Conservation (phyloP, 2,797 vertebrate genomes). For the Pachyuromys duprasi region DNA sequence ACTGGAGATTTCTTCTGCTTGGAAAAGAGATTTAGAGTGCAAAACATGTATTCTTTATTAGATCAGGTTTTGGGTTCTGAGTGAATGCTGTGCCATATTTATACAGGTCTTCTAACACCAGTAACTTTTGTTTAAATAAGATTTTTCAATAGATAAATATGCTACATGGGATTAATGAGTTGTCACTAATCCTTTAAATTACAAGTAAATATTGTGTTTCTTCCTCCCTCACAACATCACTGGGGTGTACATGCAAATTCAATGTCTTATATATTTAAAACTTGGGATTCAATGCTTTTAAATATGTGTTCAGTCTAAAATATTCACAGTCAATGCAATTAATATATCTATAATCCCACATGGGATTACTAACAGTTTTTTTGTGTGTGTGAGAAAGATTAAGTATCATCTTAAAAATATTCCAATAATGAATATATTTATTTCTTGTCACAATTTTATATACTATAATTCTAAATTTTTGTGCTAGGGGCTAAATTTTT, state of each 20-base stretch:
- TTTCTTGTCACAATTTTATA: no score
- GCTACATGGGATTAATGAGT: background rate
- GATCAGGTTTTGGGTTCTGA: background rate
- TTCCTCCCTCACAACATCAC: background rate
- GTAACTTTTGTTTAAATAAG: background rate
- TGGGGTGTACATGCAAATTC: background rate
- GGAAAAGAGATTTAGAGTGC: background rate
- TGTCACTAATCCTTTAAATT: background rate
- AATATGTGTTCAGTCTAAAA: background rate
- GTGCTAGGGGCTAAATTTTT: fast-evolving
- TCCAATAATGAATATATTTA: background rate
- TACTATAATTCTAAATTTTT: background rate
- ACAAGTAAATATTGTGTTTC: background rate
- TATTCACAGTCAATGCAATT: background rate
- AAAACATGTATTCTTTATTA: background rate
- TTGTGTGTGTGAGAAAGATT: background rate
- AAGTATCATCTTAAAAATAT: background rate
- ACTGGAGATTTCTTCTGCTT: background rate
- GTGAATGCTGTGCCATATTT: background rate
- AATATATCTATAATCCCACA: background rate
- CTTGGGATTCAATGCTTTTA: background rate
- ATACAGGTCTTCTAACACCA: background rate
- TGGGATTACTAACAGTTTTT: background rate
- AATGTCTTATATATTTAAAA: background rate
- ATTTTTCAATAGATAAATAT: background rate